These are phyloP conservation scores for Halyomorpha halys DNA, from an alignment of 1,140 invertebrate species.

Conservation along the genomic window DNA sequence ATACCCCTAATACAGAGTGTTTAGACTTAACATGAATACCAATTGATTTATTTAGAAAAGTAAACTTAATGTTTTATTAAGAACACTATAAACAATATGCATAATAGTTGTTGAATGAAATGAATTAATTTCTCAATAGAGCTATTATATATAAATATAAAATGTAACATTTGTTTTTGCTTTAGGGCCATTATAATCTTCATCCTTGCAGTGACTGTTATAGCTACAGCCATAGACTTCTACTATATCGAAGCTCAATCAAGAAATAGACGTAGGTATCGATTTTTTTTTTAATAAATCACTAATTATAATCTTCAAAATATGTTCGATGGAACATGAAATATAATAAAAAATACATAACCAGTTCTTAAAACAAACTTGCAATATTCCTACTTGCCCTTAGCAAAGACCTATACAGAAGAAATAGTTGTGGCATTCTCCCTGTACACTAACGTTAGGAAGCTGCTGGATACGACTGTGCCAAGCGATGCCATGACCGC, in stretches of 20 bases:
- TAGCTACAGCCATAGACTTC: conserved; percentile 3
- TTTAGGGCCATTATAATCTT: neutral
- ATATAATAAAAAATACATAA: too few species aligned
- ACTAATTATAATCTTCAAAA: neutral
- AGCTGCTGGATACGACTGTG: conserved; percentile 35
- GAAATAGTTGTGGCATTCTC: conserved; percentile 35
- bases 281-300: neutral
- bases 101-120: too few species aligned
- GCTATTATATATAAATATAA: too few species aligned
- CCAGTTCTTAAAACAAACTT: neutral
- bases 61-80: too few species aligned
- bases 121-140: too few species aligned
- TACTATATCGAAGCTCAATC: neutral
- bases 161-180: neutral
- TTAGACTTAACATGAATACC: too few species aligned
- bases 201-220: neutral
- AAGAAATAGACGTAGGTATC: conserved; percentile 19
- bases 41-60: too few species aligned
- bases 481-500: conserved; percentile 35
- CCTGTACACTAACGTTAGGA: conserved; percentile 39
- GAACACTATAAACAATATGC: too few species aligned
- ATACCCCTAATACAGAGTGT: too few species aligned
- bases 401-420: neutral
- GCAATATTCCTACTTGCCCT: neutral
- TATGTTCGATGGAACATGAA: too few species aligned